A percentile compares a stretch with the other conserved stretches of the same genome.
These are phyloP conservation scores for Spilogale gracilis DNA, from an alignment of 2,113 vertebrate species.

Conservation along the genomic window DNA sequence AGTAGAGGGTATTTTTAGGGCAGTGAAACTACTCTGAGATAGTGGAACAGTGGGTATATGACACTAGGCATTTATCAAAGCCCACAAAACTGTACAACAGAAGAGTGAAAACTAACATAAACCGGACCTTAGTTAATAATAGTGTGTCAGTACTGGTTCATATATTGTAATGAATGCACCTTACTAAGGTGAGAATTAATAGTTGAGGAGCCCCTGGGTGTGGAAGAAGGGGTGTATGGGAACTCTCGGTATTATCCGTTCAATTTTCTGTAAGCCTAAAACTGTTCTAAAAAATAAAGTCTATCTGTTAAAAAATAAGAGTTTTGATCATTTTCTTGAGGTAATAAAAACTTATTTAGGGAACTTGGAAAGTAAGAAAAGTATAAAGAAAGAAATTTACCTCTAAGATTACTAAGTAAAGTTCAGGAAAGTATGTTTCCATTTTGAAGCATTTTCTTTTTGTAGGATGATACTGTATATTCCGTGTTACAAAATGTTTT, in stretches of 20 bases:
- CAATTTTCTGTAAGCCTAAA: background rate
- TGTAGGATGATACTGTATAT: background rate
- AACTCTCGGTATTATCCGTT: background rate
- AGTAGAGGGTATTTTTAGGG: background rate
- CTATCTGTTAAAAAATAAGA: background rate
- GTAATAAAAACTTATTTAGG: background rate
- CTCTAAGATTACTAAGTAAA: background rate
- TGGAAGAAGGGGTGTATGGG: background rate
- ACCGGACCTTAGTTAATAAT: background rate
- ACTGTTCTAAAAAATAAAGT: background rate
- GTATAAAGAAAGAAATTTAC: background rate
- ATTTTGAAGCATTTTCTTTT: background rate
- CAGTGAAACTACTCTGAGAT: background rate
- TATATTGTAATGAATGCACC: background rate
- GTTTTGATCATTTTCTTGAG: background rate
- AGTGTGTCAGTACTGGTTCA: background rate
- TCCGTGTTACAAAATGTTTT: background rate
- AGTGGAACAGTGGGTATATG: background rate
- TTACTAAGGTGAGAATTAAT: background rate
- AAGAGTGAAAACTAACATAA: background rate
- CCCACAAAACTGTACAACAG: background rate
- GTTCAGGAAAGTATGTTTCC: background rate
- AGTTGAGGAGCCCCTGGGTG: background rate
- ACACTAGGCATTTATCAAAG: background rate
- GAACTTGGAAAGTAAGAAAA: background rate